A percentile compares a stretch with the other conserved stretches of the same genome.
Evolutionary conservation across 1,140 invertebrate species (phyloP).

Genomic region (Oryzaephilus surinamensis): DNA sequence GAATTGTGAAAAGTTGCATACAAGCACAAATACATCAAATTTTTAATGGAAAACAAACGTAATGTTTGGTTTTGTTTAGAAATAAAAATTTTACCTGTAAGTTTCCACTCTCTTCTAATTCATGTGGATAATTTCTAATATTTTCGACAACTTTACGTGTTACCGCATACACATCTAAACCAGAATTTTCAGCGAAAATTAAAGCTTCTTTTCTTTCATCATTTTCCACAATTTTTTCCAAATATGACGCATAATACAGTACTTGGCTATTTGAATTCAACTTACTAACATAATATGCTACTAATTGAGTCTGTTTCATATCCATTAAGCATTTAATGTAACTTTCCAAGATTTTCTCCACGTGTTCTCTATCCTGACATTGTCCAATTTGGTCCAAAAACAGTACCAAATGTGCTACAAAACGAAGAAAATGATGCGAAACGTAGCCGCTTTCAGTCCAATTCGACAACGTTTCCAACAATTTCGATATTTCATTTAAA

Average conservation of each 20-base stretch:
- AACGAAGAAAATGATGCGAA: constrained; percentile 56
- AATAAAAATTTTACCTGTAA: constrained; percentile 15
- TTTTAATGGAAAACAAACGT: no score
- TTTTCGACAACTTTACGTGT: constrained; percentile 75
- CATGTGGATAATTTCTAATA: constrained; percentile 38
- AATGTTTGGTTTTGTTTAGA: not conserved
- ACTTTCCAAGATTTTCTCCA: constrained; percentile 58
- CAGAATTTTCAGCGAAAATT: constrained; percentile 55
- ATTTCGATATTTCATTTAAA: constrained; percentile 52
- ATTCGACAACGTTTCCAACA: constrained; percentile 50
- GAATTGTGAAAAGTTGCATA: not conserved
- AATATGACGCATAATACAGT: constrained; percentile 63
- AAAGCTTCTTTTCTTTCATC: constrained; percentile 52
- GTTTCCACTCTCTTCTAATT: constrained; percentile 16
- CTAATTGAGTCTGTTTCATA: constrained; percentile 60
- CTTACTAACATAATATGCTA: constrained; percentile 75
- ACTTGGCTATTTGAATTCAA: constrained; percentile 62
- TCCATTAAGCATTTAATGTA: constrained; percentile 60
- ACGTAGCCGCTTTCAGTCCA: constrained; percentile 22
- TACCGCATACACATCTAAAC: constrained; percentile 73
- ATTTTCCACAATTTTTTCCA: constrained; percentile 57
- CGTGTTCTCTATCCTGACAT: constrained; percentile 51
- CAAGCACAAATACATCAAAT: not conserved
- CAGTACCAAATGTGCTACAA: constrained; percentile 75
- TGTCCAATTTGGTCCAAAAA: constrained; percentile 70